Evolutionary conservation across 2,797 vertebrate species (phyloP).

Genomic region (Oryzias sinensis): DNA sequence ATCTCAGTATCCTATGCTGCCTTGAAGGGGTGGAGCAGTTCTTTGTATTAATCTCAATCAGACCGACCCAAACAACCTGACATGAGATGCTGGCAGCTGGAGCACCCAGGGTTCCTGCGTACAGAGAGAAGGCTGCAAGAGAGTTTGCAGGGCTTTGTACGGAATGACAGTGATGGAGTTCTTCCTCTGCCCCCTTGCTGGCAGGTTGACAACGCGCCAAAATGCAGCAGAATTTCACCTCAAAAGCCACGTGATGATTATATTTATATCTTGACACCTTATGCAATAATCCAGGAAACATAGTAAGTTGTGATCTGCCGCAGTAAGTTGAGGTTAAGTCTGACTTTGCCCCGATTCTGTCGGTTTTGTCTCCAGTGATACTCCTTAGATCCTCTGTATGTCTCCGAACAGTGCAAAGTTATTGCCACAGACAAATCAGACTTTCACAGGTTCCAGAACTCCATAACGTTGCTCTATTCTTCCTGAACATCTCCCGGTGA

Average conservation of each 20-base stretch:
- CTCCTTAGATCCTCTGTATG: constrained; percentile 20
- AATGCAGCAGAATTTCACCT: constrained; percentile 30
- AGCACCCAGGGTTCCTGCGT: constrained; percentile 26
- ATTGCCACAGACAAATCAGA: constrained; percentile 25
- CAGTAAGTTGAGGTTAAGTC: constrained; percentile 20
- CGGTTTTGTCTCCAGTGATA: constrained; percentile 29
- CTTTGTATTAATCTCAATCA: constrained; percentile 68
- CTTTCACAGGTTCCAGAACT: constrained; percentile 11
- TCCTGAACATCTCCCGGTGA: constrained; percentile 3
- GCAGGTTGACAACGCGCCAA: constrained; percentile 32
- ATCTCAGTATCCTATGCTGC: constrained; percentile 55
- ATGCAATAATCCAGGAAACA: constrained; percentile 14
- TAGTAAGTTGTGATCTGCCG: constrained; percentile 14
- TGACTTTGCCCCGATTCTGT: constrained; percentile 35
- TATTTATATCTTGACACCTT: constrained; percentile 27
- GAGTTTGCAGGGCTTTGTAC: constrained; percentile 37
- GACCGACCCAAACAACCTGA: constrained; percentile 47
- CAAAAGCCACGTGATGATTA: constrained; percentile 22
- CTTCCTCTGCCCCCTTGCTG: constrained; percentile 43
- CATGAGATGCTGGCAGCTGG: constrained; percentile 41
- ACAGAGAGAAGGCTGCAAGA: constrained; percentile 27
- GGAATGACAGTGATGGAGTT: constrained; percentile 56
- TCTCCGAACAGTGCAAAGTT: constrained; percentile 44
- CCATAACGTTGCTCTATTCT: constrained; percentile 5
- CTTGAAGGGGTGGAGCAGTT: constrained; percentile 48